Conservation (phyloP, 1,140 invertebrate species). For the Atta texana region DNA sequence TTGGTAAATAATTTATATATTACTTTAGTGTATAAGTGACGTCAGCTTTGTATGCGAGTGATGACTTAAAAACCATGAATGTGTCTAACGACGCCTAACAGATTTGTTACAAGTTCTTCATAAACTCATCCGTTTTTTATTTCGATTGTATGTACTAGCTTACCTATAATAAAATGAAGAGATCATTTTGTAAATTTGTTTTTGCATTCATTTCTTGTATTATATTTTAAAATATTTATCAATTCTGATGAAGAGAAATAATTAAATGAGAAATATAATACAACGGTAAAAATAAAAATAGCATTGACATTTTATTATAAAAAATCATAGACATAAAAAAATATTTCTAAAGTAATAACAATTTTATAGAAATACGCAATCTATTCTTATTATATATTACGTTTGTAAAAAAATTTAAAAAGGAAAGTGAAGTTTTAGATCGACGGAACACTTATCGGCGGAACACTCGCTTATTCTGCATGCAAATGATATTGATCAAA, state of each 20-base stretch:
- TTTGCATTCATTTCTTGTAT: not conserved
- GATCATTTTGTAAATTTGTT: conserved; percentile 35
- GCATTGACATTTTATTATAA: too few relatives aligned
- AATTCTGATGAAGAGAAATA: not conserved
- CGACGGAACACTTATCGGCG: not conserved
- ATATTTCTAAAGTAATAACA: too few relatives aligned
- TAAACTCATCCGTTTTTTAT: conserved; percentile 17
- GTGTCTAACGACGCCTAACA: conserved; percentile 34
- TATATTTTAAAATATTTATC: not conserved
- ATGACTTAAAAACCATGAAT: conserved; percentile 32
- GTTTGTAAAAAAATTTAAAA: not conserved
- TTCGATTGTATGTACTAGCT: conserved; percentile 32
- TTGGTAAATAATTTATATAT: conserved; percentile 51
- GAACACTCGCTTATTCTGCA: not conserved
- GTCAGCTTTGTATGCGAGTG: conserved; percentile 31
- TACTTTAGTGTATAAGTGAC: conserved; percentile 43
- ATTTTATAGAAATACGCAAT: too few relatives aligned
- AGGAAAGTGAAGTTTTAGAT: not conserved
- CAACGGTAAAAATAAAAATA: not conserved
- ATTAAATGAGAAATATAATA: not conserved
- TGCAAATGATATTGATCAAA: conserved; percentile 30
- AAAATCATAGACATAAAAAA: too few relatives aligned
- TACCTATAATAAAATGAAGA: conserved; percentile 40
- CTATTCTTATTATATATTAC: too few relatives aligned
- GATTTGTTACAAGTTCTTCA: conserved; percentile 38